A percentile compares a stretch with the other conserved stretches of the same genome.
phyloP scores from a whole-genome alignment of 1,140 invertebrate species.

The Neodiprion fabricii region DNA sequence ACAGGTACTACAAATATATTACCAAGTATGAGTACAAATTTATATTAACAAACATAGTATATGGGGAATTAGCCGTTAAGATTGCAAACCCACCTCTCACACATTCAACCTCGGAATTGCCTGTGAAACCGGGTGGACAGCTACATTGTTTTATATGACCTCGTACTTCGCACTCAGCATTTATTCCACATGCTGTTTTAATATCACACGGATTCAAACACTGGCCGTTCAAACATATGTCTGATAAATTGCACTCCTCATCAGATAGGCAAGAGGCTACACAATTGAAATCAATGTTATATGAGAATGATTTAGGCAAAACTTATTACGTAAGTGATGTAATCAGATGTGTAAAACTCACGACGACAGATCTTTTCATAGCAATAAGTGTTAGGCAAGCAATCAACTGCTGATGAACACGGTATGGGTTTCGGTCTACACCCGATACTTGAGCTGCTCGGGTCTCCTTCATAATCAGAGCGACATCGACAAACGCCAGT shows the following conservation, averaged over 20 bases:
- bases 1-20: constrained; percentile 71
- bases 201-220: constrained; percentile 85
- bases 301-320: constrained; percentile 19
- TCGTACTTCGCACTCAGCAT: constrained; percentile 79
- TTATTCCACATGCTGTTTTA: constrained; percentile 83
- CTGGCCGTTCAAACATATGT: constrained; percentile 83
- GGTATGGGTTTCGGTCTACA: constrained; percentile 78
- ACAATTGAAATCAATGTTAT: constrained; percentile 36
- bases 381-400: constrained; percentile 80
- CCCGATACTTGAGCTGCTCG: constrained; percentile 71
- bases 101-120: constrained; percentile 84
- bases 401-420: constrained; percentile 75
- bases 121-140: constrained; percentile 86
- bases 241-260: constrained; percentile 78
- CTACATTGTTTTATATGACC: constrained; percentile 82
- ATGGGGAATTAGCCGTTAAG: constrained; percentile 13
- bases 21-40: constrained; percentile 25
- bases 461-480: constrained; percentile 77
- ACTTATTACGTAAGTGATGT: constrained; percentile 19
- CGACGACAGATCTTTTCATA: constrained; percentile 81
- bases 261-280: constrained; percentile 80
- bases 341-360: constrained; percentile 57
- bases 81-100: constrained; percentile 74
- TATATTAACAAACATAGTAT: constrained; percentile 14
- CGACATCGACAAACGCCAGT: constrained; percentile 78